These are phyloP conservation scores for Asbolus verrucosus DNA, from an alignment of 1,140 invertebrate genomes.

Conservation along the genomic window DNA sequence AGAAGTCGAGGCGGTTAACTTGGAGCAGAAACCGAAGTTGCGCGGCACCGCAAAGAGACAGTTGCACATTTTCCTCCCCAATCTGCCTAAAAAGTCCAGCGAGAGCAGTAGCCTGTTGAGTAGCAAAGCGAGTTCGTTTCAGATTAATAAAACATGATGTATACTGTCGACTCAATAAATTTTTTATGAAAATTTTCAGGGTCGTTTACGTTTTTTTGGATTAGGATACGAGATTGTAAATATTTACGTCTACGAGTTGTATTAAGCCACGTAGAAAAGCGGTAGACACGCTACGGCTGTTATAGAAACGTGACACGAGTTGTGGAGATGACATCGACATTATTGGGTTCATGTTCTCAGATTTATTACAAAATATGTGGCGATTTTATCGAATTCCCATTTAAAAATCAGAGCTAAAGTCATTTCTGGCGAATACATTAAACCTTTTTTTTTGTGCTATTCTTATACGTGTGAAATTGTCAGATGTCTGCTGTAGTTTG, in stretches of 20 bases:
- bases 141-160: background rate
- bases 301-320: background rate
- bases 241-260: background rate
- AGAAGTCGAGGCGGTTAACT: background rate
- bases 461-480: too few species aligned
- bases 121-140: conserved; percentile 48
- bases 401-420: too few species aligned
- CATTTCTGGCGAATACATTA: too few species aligned
- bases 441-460: too few species aligned
- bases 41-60: conserved; percentile 65
- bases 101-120: conserved; percentile 53
- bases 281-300: background rate
- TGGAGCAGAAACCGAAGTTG: background rate
- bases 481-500: too few species aligned
- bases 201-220: background rate
- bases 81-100: conserved; percentile 66
- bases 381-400: too few species aligned
- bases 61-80: conserved; percentile 78
- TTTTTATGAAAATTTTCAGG: background rate
- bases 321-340: background rate
- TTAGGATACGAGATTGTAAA: background rate
- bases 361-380: too few species aligned
- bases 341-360: background rate
- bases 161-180: conserved; percentile 11
- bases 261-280: background rate